phyloP scores from a whole-genome alignment of 2,797 vertebrate genomes.

The Hydrolagus colliei region DNA sequence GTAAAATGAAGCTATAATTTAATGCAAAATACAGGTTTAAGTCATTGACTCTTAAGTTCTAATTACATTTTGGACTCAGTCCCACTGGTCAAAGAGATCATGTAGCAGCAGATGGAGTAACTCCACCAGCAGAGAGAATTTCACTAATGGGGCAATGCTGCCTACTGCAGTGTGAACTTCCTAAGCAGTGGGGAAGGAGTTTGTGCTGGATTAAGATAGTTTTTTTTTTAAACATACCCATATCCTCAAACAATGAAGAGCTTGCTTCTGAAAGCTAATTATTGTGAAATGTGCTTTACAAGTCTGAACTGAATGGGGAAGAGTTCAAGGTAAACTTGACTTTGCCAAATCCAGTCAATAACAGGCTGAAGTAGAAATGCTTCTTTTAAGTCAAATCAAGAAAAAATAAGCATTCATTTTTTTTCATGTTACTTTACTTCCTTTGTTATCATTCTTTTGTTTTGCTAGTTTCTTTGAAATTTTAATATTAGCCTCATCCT shows the following conservation, averaged over 20 bases:
- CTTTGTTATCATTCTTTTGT: no score
- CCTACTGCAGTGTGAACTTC: conserved; percentile 5
- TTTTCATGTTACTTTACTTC: no score
- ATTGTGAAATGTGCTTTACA: not conserved
- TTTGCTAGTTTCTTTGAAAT: no score
- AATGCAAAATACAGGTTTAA: conserved; percentile 10
- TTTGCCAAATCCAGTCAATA: not conserved
- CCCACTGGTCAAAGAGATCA: not conserved
- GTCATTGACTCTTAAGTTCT: not conserved
- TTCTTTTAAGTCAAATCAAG: not conserved
- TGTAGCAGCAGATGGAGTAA: not conserved
- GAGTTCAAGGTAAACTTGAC: not conserved
- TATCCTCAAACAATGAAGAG: not conserved
- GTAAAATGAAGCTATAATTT: not conserved
- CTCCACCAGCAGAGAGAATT: not conserved
- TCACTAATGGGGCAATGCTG: conserved; percentile 11
- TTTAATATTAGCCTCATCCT: no score
- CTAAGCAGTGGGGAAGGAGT: conserved; percentile 6
- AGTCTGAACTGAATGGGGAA: not conserved
- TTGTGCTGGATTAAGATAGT: conserved; percentile 11
- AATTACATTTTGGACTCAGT: conserved; percentile 25
- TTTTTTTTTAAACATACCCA: not conserved
- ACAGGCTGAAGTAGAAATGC: not conserved
- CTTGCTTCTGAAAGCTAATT: not conserved
- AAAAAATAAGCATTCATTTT: no score